A percentile compares a stretch with the other conserved stretches of the same genome.
Evolutionary conservation across 2,113 vertebrate species (phyloP).

Genomic region (Nycticorax nycticorax): DNA sequence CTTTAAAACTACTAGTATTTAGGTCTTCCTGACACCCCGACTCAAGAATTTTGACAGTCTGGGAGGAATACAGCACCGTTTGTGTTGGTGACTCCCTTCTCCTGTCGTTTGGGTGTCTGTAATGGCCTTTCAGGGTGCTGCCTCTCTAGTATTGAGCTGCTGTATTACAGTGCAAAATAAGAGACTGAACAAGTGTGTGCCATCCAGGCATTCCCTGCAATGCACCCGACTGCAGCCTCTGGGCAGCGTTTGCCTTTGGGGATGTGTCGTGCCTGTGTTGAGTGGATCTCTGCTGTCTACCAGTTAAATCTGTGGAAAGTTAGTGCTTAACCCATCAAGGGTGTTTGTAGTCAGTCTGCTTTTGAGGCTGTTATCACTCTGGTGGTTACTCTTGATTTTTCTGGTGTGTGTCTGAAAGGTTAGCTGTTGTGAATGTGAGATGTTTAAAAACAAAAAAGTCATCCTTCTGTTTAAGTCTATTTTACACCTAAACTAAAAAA

Average conservation of each 20-base stretch:
- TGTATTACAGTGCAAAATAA: neutral
- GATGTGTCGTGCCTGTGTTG: neutral
- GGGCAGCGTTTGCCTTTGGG: neutral
- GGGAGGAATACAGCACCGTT: neutral
- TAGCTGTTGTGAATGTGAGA: neutral
- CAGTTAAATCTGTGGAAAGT: neutral
- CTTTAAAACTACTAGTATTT: neutral
- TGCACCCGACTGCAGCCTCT: accelerated
- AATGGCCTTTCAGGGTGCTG: neutral
- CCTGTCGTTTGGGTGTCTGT: neutral
- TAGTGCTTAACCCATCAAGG: neutral
- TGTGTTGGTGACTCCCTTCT: neutral
- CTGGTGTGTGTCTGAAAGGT: neutral
- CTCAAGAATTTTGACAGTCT: neutral
- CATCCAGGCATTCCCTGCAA: neutral
- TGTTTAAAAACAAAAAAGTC: neutral
- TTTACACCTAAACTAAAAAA: neutral
- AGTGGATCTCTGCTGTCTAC: neutral
- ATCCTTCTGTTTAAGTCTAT: neutral
- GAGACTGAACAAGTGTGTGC: neutral
- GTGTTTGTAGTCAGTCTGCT: neutral
- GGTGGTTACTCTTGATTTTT: neutral
- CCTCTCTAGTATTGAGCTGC: neutral
- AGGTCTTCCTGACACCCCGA: neutral
- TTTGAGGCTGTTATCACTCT: neutral